Percentiles rank a stretch among this genome's conserved stretches.
Conservation (phyloP, 2,888 invertebrate species). For the Baronia brevicornis region DNA sequence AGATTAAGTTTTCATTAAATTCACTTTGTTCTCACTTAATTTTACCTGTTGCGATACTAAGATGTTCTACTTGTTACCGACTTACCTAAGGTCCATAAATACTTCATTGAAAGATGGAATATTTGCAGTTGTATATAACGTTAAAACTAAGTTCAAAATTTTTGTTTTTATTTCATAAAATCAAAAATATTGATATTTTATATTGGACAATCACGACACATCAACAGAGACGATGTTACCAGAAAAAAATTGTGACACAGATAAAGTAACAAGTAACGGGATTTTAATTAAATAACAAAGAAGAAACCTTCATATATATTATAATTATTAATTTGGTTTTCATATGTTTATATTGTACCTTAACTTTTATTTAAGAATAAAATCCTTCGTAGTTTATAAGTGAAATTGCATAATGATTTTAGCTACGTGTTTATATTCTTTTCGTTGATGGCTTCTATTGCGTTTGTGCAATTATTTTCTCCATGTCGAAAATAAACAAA, state of each 20-base stretch:
- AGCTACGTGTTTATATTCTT: too few species aligned
- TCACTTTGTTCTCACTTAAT: conserved; percentile 58
- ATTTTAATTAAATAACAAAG: too few species aligned
- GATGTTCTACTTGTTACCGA: conserved; percentile 33
- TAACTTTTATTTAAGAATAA: too few species aligned
- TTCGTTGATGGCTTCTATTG: too few species aligned
- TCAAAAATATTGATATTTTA: conserved; percentile 69
- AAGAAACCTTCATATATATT: too few species aligned
- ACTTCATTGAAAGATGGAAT: conserved; percentile 49
- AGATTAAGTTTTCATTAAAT: conserved; percentile 47
- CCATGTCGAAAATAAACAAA: too few species aligned
- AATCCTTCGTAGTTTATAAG: too few species aligned
- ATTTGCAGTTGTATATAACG: conserved; percentile 44
- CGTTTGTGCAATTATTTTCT: too few species aligned
- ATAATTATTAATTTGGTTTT: too few species aligned
- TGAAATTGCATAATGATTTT: too few species aligned
- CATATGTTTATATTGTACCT: too few species aligned
- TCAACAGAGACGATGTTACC: conserved; percentile 65
- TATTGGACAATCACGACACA: conserved; percentile 71
- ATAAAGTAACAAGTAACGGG: conserved; percentile 24
- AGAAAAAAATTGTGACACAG: conserved; percentile 19
- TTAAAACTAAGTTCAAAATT: conserved; percentile 40
- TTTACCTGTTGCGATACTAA: conserved; percentile 59
- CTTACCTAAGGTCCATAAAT: conserved; percentile 65
- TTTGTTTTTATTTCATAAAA: conserved; percentile 65